Base-by-base conservation (phyloP, 2,888 invertebrate genomes). In the Limulus polyphemus region DNA sequence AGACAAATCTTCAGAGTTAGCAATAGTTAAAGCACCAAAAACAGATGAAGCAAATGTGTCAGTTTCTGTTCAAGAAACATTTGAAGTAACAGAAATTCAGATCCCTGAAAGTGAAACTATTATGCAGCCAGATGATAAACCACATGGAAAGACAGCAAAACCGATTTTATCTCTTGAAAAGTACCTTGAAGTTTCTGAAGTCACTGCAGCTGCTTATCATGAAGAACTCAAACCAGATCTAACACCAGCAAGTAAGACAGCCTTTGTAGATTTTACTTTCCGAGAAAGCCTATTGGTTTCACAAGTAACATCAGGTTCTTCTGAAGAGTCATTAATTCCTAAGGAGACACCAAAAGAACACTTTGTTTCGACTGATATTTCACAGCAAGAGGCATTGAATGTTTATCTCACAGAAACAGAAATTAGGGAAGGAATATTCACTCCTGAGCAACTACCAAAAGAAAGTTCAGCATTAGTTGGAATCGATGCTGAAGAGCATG, bases 141-240 rank as follows among this genome's bases (percentile, higher is more conserved):
- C 68, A 11, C 14, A 49, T 12, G 55, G 63, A 17, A 64, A 58
- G 16, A 63, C 54, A 48, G 69, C 67, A 11, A 52, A 52, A 14
- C 49, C 65, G 49, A 13, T 63, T 55, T 58, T 69, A 13, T 62
- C 65, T 3, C 58, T 58, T 11, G 58, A 58, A 48, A 62, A 67
- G 52, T 65, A 63, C 54, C 55, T 65, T 16, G 57, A 68, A 57
- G 54, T 69, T 17, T 66, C 65, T 14, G 67, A 69, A 58, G 57
- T 69, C 16, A 64, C 60, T 13, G 47, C 67, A 11, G 56, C 47
- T 32, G 59, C 63, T n/a, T 57, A 55, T 10, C 61, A 57, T 32
- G 64, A 60, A 14, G 62, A 63, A 13, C 55, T 69, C 2, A 52
- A 32, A n/a, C 47, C 47, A 12, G 49, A 50, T 11, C 62, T 61